phyloP scores from a whole-genome alignment of 2,888 invertebrate species.

The Tineola bisselliella region DNA sequence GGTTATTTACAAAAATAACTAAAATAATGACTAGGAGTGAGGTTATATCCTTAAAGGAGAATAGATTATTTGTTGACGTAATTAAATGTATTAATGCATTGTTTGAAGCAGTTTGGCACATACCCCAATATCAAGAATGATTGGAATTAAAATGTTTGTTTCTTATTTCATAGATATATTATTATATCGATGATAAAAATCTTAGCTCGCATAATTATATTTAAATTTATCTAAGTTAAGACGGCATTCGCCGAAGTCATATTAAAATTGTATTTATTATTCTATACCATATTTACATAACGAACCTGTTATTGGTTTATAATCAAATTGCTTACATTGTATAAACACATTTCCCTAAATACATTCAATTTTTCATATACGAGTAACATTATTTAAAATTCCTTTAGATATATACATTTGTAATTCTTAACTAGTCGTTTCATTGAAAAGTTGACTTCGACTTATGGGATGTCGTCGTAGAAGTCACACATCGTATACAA shows the following conservation, averaged over 20 bases:
- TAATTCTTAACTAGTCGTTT: slow-evolving; percentile 51
- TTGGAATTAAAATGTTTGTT: slow-evolving; percentile 36
- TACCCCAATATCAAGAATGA: slow-evolving; percentile 50
- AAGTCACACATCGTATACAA: slow-evolving; percentile 67
- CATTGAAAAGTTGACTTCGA: slow-evolving; percentile 25
- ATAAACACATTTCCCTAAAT: slow-evolving; percentile 58
- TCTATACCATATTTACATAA: slow-evolving; percentile 14
- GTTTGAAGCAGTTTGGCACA: slow-evolving; percentile 48
- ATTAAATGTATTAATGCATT: background rate
- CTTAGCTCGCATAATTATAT: slow-evolving; percentile 23
- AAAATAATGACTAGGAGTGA: slow-evolving; percentile 58
- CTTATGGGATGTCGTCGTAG: slow-evolving; percentile 51
- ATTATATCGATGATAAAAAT: slow-evolving; percentile 38
- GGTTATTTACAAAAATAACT: slow-evolving; percentile 64
- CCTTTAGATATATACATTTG: slow-evolving; percentile 46
- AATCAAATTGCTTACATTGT: slow-evolving; percentile 47
- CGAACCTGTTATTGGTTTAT: slow-evolving; percentile 34
- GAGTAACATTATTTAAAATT: slow-evolving; percentile 66
- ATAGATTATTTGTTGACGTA: background rate
- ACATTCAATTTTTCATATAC: slow-evolving; percentile 57
- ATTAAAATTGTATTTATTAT: background rate
- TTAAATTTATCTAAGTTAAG: slow-evolving; percentile 21
- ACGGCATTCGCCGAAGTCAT: background rate
- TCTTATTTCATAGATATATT: slow-evolving; percentile 30
- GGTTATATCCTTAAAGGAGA: slow-evolving; percentile 30